Base-by-base conservation (phyloP, 1,140 invertebrate species). In the Brachionus rubens region DNA sequence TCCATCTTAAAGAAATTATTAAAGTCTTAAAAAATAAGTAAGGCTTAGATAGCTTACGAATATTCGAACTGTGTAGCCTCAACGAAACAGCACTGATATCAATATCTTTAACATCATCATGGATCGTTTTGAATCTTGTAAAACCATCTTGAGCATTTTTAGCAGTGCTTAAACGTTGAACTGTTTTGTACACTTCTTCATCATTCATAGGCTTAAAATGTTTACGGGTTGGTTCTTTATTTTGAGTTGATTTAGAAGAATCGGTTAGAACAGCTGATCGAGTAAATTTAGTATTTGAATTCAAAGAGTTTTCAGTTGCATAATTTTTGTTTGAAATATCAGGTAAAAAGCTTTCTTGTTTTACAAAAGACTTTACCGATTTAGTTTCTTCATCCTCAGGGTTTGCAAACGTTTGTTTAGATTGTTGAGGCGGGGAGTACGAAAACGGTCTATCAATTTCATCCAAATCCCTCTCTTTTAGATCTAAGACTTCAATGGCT, bases 51-150 rank as follows among this genome's bases (percentile, higher is more conserved):
- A 59, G n/a, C 30, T 59, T 33, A 59, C 54, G 54, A 36, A 59
- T 59, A 36, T 59, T 59, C 16, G 54, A 21, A 41, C 12, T 41
- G 12, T 59, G 19, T 7, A 59, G 30, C 19, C 54, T 3, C 16
- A 59, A 16, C 12, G 54, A 59, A 2, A 59, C 30, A 9, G 54
- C 54, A 59, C 36, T 33, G 33, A 59, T 33, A 21, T 59, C 54
- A 59, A 59, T 59, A 36, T 59, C 54, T 21, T 59, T 59, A 7
- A 59, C 30, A 5, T 19, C 21, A 36, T 59, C 54, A 36, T 59
- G 54, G 19, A 59, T 36, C 10, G 54, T 59, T 28, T 16, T 59
- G 7, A 33, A 16, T 59, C 21, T 59, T 4, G 4, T 19, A 12
- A 16, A 16, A 36, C 36, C 54, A 36, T 33, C 2, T n/a, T 36